These are phyloP conservation scores for Oryzias celebensis DNA, from an alignment of 2,113 vertebrate species.

Conservation along the genomic window DNA sequence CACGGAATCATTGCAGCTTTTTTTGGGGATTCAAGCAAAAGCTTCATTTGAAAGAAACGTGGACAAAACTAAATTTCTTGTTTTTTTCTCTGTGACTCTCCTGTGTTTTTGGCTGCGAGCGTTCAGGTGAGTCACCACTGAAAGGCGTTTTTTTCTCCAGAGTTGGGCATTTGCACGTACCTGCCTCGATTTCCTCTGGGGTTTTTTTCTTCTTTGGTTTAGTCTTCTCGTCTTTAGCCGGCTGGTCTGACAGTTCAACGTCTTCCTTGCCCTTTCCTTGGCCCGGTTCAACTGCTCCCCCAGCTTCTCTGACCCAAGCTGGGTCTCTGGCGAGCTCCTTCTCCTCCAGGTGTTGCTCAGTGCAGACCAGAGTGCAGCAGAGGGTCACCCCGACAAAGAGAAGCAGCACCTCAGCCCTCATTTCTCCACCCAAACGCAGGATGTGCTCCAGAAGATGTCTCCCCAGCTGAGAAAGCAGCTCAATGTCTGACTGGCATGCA, in stretches of 20 bases:
- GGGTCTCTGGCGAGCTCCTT: slow-evolving; percentile 8
- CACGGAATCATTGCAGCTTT: too few relatives aligned
- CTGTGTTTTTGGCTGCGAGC: not conserved
- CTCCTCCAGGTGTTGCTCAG: slow-evolving; percentile 14
- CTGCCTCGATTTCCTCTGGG: slow-evolving; percentile 74
- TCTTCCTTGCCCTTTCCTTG: slow-evolving; percentile 10
- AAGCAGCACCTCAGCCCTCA: slow-evolving; percentile 54
- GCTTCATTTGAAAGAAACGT: too few relatives aligned
- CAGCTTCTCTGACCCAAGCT: slow-evolving; percentile 27
- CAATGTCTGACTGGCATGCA: slow-evolving; percentile 53
- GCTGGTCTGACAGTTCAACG: slow-evolving; percentile 56
- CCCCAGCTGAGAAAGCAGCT: slow-evolving; percentile 15
- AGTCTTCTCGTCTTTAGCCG: slow-evolving; percentile 23
- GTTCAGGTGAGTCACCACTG: not conserved
- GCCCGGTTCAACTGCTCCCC: slow-evolving; percentile 4
- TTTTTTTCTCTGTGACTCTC: too few relatives aligned
- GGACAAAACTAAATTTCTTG: too few relatives aligned
- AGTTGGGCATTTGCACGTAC: slow-evolving; percentile 44
- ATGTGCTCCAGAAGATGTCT: slow-evolving; percentile 6
- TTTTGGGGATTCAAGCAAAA: too few relatives aligned
- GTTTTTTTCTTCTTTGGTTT: slow-evolving; percentile 77
- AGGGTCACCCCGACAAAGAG: slow-evolving; percentile 40
- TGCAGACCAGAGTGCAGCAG: slow-evolving; percentile 40
- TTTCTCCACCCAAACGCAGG: slow-evolving; percentile 13
- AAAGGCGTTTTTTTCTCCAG: not conserved